Base-by-base conservation (phyloP, 2,797 vertebrate species). In the Strix occidentalis region DNA sequence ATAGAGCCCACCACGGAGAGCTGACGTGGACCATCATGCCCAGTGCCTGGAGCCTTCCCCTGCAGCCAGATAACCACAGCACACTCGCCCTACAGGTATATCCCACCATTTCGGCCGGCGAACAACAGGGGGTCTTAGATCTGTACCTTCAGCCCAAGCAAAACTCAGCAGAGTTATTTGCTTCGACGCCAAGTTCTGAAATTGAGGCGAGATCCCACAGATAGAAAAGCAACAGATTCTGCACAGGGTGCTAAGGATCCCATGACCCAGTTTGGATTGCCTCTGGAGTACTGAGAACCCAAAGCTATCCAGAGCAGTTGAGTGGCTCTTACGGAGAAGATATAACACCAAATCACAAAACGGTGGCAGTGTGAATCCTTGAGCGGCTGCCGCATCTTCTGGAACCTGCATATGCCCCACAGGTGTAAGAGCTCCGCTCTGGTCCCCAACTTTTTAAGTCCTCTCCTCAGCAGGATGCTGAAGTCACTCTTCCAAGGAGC, bases 1-100 rank as follows among this genome's bases (percentile, higher is more conserved):
- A 13, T 0, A 8, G 25, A 10, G 66, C 51, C 60, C 18, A 6
- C 11, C 1, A 3, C 0, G 1, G 58, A 19, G 31, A 20, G 8
- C 39, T 39, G 43, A 5, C 2, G 3, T 7, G 48, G 54, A 25
- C 46, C 84, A 17, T 24, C 28, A 2, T 4, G 12, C 18, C 53
- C 53, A 7, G 43, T 17, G 75, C 58, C 31, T 18, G 66, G 41
- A 83, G 50, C 84, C 35, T 15, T 58, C n/a, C 51, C 35, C 50
- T 25, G 1, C 2, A 37, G 39, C 57, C 94, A 79, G 57, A 16
- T 3, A 39, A 70, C n/a, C 43, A 5, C 43, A 43, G 28, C 31
- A 31, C 17, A 3, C 11, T 11, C 15, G 0, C 9, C 26, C 61
- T 9, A 5, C 5, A 7, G 23, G 11, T 18, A 29, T 4, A 33